Conservation (phyloP, 2,888 invertebrate genomes). For the Limnephilus marmoratus region DNA sequence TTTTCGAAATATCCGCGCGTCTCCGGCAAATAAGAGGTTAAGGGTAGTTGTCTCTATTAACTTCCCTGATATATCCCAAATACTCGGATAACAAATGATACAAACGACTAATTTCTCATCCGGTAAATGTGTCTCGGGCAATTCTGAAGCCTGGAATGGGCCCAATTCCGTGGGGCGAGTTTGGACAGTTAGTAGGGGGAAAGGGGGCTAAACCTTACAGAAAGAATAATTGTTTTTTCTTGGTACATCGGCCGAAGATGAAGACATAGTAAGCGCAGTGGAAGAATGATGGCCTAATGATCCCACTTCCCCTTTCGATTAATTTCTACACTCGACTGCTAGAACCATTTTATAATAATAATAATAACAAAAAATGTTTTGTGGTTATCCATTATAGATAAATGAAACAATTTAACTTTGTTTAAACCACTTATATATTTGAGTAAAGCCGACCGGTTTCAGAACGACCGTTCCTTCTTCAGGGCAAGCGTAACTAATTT, state of each 20-base stretch:
- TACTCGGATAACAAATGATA: slow-evolving; percentile 56
- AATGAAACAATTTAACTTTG: too few relatives aligned
- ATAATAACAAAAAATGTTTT: too few relatives aligned
- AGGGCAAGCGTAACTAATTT: too few relatives aligned
- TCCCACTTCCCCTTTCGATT: neutral
- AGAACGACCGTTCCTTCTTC: too few relatives aligned
- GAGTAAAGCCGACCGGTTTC: too few relatives aligned
- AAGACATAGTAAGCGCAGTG: neutral
- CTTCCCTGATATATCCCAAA: slow-evolving; percentile 3
- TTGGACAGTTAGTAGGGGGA: neutral
- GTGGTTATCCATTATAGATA: too few relatives aligned
- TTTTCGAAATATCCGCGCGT: too few relatives aligned
- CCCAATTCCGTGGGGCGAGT: neutral
- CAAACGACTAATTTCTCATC: slow-evolving; percentile 62
- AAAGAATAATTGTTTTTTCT: slow-evolving; percentile 52
- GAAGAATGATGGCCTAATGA: neutral
- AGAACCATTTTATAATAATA: neutral
- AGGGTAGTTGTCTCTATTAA: neutral
- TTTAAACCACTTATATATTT: too few relatives aligned
- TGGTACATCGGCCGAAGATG: neutral
- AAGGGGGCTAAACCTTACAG: slow-evolving; percentile 38
- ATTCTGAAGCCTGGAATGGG: slow-evolving; percentile 26
- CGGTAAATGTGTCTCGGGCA: slow-evolving; percentile 62
- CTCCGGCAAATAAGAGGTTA: too few relatives aligned
- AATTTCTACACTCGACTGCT: neutral